These are phyloP conservation scores for Coregonus clupeaformis DNA, from an alignment of 2,113 vertebrate species.

Conservation along the genomic window DNA sequence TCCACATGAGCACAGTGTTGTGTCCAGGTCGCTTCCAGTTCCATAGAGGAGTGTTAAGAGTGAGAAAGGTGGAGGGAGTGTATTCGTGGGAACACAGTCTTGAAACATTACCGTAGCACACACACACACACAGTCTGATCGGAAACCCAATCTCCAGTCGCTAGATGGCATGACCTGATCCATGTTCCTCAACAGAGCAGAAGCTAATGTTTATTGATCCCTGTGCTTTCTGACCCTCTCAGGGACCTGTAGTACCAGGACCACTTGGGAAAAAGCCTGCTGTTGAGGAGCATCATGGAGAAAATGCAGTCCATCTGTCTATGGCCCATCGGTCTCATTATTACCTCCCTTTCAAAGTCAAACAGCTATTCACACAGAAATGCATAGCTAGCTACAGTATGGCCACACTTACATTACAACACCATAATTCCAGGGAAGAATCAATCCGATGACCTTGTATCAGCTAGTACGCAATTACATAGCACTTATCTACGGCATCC, in stretches of 20 bases:
- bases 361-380: background rate
- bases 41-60: background rate
- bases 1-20: too few relatives aligned
- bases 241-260: constrained; percentile 51
- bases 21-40: too few relatives aligned
- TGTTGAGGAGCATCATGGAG: constrained; percentile 32
- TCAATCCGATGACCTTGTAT: background rate
- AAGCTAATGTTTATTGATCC: constrained; percentile 70
- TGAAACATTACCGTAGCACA: too few relatives aligned
- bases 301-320: constrained; percentile 56
- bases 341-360: background rate
- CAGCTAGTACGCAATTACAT: background rate
- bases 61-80: background rate
- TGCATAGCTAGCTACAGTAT: background rate
- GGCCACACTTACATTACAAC: background rate
- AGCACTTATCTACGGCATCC: background rate
- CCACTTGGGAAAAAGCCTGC: constrained; percentile 46
- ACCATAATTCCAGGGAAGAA: background rate
- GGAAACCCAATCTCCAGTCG: constrained; percentile 3
- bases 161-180: constrained; percentile 51
- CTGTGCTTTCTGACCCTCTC: constrained; percentile 45
- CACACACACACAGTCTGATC: background rate
- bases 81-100: background rate
- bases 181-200: constrained; percentile 39
- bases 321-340: background rate